These are phyloP conservation scores for Alosa alosa DNA, from an alignment of 2,113 vertebrate species.

Conservation along the genomic window DNA sequence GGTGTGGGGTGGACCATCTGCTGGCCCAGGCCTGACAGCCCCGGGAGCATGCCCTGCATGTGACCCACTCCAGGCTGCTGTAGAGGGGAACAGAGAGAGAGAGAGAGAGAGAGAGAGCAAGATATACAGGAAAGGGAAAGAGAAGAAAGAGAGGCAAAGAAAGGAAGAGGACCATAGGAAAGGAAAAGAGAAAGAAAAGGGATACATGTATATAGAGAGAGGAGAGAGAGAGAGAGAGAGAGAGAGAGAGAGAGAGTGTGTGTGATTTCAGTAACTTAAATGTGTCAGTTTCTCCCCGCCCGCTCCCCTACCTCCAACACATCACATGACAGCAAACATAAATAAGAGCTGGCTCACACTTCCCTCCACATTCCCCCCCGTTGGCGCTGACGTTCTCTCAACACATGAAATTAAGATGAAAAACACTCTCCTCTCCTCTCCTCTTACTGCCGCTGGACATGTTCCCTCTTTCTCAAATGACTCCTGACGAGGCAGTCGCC, in stretches of 20 bases:
- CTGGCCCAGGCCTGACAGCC: slow-evolving; percentile 79
- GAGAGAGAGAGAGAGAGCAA: neutral
- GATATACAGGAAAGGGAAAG: neutral
- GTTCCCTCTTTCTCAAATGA: neutral
- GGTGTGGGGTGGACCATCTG: slow-evolving; percentile 77
- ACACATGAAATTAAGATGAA: slow-evolving; percentile 1
- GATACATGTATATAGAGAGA: neutral
- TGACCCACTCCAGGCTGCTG: slow-evolving; percentile 82
- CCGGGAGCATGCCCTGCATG: slow-evolving; percentile 77
- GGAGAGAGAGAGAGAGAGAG: neutral
- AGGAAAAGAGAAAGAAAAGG: neutral
- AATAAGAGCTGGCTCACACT: neutral
- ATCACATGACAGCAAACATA: neutral
- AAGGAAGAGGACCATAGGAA: neutral
- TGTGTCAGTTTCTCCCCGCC: slow-evolving; percentile 13
- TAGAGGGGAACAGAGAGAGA: neutral
- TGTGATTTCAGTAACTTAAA: slow-evolving; percentile 29
- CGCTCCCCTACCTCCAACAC: neutral
- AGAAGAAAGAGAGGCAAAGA: neutral
- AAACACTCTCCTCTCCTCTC: neutral
- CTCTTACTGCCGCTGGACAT: neutral
- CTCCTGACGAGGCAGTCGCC: neutral
- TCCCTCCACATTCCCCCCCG: neutral
- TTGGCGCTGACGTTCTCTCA: neutral
- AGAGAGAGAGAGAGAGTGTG: neutral